Percentiles rank a stretch among this genome's conserved stretches.
phyloP scores from a whole-genome alignment of 2,888 invertebrate species.

The Nebria brevicollis region DNA sequence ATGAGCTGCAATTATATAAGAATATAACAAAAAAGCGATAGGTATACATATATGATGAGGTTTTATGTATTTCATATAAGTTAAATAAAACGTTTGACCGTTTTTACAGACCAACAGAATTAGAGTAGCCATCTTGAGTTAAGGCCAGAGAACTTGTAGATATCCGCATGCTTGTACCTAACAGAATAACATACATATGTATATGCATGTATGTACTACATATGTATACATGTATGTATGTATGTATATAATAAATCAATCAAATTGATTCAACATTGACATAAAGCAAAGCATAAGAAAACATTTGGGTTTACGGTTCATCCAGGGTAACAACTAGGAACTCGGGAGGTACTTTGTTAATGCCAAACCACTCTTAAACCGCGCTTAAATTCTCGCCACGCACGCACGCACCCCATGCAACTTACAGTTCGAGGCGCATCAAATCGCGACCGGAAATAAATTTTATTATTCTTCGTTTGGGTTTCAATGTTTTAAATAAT shows the following conservation, averaged over 20 bases:
- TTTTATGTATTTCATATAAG: slow-evolving; percentile 37
- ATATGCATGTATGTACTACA: not conserved
- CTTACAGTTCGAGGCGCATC: not conserved
- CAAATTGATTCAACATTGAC: not conserved
- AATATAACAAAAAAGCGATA: too few relatives aligned
- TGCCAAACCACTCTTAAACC: slow-evolving; percentile 24
- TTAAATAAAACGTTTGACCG: slow-evolving; percentile 39
- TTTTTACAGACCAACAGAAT: slow-evolving; percentile 68
- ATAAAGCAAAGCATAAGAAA: not conserved
- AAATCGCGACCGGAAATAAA: too few relatives aligned
- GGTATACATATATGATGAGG: not conserved
- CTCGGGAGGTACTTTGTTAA: not conserved
- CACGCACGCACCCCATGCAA: slow-evolving; percentile 9
- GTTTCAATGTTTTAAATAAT: not conserved
- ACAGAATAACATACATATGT: slow-evolving; percentile 52
- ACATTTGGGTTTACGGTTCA: not conserved
- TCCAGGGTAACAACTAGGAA: not conserved
- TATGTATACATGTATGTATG: not conserved
- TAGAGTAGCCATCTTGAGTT: slow-evolving; percentile 72
- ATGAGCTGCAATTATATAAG: too few relatives aligned
- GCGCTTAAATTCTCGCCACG: not conserved
- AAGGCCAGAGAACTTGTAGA: slow-evolving; percentile 75
- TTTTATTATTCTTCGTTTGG: too few relatives aligned
- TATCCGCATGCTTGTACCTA: slow-evolving; percentile 72
- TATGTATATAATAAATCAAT: slow-evolving; percentile 8